phyloP scores from a whole-genome alignment of 2,797 vertebrate genomes.

The Bucorvus abyssinicus region DNA sequence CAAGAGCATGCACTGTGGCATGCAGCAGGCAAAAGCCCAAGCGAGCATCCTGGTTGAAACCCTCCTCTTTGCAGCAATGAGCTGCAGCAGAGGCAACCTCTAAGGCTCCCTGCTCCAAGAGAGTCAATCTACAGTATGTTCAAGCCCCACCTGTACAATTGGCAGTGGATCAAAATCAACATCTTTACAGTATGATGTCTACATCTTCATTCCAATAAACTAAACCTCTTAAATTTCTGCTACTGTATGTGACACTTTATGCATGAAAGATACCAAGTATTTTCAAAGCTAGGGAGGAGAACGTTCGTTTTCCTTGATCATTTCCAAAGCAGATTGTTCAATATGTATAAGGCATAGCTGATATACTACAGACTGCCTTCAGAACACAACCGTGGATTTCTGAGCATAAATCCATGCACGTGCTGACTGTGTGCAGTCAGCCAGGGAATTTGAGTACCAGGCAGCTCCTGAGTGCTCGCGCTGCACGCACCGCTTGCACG shows the following conservation, averaged over 20 bases:
- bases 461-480: accelerated
- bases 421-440: background rate
- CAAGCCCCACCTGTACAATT: background rate
- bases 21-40: background rate
- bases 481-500: accelerated
- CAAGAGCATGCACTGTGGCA: background rate
- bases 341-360: background rate
- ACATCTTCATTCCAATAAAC: background rate
- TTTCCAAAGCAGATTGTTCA: background rate
- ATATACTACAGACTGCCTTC: background rate
- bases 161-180: background rate
- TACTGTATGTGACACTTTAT: background rate
- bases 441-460: background rate
- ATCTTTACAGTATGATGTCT: background rate
- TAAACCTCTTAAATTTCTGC: background rate
- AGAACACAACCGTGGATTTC: background rate
- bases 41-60: background rate
- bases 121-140: background rate
- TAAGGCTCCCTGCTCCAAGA: background rate
- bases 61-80: background rate
- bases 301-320: background rate
- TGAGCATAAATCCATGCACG: background rate
- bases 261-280: background rate
- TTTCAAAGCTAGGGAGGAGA: background rate
- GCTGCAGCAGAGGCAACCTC: background rate